A percentile compares a stretch with the other conserved stretches of the same genome.
These are phyloP conservation scores for Geophilus truncorum DNA, from an alignment of 2,888 invertebrate genomes.

Conservation along the genomic window DNA sequence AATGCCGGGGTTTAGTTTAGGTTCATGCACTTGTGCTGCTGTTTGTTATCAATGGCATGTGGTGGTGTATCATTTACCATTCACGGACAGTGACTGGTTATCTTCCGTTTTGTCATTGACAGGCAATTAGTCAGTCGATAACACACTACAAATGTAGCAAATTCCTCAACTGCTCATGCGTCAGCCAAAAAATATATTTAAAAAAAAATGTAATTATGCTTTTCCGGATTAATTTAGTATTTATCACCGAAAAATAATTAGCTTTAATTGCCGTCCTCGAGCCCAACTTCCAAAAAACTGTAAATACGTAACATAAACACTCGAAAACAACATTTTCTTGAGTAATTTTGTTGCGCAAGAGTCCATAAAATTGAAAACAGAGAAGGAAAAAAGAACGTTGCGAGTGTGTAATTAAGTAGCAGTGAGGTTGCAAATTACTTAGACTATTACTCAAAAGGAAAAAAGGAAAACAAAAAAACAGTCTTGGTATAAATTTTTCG, in stretches of 20 bases:
- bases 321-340: neutral
- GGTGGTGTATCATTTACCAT: too few relatives aligned
- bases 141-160: too few relatives aligned
- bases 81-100: too few relatives aligned
- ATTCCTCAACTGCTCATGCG: too few relatives aligned
- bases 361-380: neutral
- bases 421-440: constrained; percentile 24
- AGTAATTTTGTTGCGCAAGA: constrained; percentile 18
- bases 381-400: neutral
- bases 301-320: neutral
- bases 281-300: neutral
- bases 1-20: neutral
- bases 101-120: too few relatives aligned
- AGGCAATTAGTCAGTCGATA: too few relatives aligned
- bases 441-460: neutral
- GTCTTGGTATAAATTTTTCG: neutral
- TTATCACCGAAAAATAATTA: neutral
- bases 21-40: too few relatives aligned
- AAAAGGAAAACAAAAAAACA: neutral
- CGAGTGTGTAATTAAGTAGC: constrained; percentile 4
- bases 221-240: too few relatives aligned
- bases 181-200: too few relatives aligned
- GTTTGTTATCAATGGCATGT: too few relatives aligned
- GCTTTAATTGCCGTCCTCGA: neutral
- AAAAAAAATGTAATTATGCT: too few relatives aligned